Evolutionary conservation across 2,797 vertebrate genomes (phyloP), one percentile per base, ranked within the genome.

Genomic region (Chloroceryle inda): DNA sequence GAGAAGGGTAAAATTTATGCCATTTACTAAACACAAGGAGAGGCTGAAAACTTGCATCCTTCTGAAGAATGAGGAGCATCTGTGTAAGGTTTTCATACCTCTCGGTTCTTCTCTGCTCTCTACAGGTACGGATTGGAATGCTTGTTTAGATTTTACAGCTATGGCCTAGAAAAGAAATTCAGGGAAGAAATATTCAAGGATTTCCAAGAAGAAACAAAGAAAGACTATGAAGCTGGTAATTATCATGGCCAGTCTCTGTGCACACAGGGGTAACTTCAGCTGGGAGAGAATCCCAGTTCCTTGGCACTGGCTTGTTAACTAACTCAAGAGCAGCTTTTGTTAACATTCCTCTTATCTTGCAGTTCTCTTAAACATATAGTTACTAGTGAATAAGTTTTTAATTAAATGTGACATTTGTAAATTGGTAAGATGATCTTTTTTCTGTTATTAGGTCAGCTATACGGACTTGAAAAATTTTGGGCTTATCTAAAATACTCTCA

Each of bases 391-490:
- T 67, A 68, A 55, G 13, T 27, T 75, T 59, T 63, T 76, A 63
- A 72, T 91, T 50, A 76, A 47, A 66, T 56, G 13, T 52, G 62
- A 81, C 74, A 68, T 93, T 76, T 52, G 4, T 87, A 20, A 96
- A 77, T 61, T 2, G 2, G 44, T 77, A 79, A 49, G 47, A 81
- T 42, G 63, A 31, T 52, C 16, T 31, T 20, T 94, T 73, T 89
- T 82, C 80, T 49, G 5, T 91, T 86, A 87, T 45, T 96, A 99
- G 99, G 99, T 96, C 99, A 99, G 88, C 98, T 99, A 11, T 99
- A 99, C 13, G 99, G 99, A 83, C 98, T 99, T 97, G 99, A 99
- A 97, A 99, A 99, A 97, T 99, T 99, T 97, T 99, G 99, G 99
- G 99, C 99, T 95, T 99, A 99, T 88, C 95, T 99, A 90, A 99